Conservation (phyloP, 1,140 invertebrate species). For the Phocides pigmalion region DNA sequence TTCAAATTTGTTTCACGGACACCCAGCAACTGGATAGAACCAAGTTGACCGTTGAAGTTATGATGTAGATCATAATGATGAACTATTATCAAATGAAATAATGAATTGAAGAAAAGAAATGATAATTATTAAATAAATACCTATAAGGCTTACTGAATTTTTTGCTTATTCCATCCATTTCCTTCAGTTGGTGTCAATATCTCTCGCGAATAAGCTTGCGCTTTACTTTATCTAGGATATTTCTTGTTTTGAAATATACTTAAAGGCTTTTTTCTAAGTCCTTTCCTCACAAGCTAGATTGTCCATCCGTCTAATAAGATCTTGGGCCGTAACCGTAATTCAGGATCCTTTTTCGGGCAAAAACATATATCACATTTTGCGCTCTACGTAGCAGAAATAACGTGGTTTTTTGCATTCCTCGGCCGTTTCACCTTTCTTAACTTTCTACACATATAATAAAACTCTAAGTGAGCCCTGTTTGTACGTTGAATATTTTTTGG, state of each 20-base stretch:
- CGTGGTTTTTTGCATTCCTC: slow-evolving; percentile 12
- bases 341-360: slow-evolving; percentile 15
- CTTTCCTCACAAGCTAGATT: slow-evolving; percentile 4
- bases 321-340: slow-evolving; percentile 10
- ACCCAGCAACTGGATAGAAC: background rate
- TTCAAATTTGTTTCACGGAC: background rate
- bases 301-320: slow-evolving; percentile 11
- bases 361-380: slow-evolving; percentile 21
- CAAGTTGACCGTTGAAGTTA: too few species aligned
- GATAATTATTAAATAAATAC: too few species aligned
- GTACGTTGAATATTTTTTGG: too few species aligned
- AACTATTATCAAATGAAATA: too few species aligned
- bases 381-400: slow-evolving; percentile 18
- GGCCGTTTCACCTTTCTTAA: background rate
- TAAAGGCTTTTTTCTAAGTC: slow-evolving; percentile 5
- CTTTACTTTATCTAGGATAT: slow-evolving; percentile 6
- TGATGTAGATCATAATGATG: too few species aligned
- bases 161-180: background rate
- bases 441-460: too few species aligned
- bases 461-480: background rate
- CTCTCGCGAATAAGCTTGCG: background rate
- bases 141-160: too few species aligned
- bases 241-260: slow-evolving; percentile 11
- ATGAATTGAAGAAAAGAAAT: too few species aligned
- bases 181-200: background rate